These are phyloP conservation scores for Palythoa heliodiscus DNA, from an alignment of 92 coral and sea anemone genomes.

Conservation along the genomic window DNA sequence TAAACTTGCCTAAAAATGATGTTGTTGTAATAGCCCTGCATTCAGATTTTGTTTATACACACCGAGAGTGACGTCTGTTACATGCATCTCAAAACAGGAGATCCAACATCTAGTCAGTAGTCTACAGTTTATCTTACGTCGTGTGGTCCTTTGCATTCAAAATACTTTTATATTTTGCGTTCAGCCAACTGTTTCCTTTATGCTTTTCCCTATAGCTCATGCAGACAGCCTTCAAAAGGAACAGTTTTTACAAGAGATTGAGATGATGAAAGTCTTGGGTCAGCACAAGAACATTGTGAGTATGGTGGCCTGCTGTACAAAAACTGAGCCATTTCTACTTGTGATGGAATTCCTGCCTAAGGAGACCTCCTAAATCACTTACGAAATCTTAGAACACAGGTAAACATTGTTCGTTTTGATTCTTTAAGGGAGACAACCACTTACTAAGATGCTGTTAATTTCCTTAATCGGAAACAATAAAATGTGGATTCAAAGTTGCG, in stretches of 20 bases:
- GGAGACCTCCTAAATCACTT: constrained; percentile 1
- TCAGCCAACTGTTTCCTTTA: neutral
- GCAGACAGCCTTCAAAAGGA: neutral
- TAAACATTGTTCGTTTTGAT: neutral
- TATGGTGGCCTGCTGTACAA: constrained; percentile 3
- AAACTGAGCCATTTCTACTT: neutral
- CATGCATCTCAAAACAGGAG: too few species aligned
- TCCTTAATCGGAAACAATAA: neutral
- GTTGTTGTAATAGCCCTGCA: too few species aligned
- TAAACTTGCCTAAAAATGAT: too few species aligned
- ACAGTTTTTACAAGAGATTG: neutral
- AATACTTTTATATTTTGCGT: too few species aligned
- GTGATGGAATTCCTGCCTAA: neutral
- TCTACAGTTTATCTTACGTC: too few species aligned
- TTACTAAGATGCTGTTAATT: neutral
- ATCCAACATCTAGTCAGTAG: too few species aligned
- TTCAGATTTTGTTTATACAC: too few species aligned
- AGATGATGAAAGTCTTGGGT: neutral
- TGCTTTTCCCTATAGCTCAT: neutral
- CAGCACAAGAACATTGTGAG: neutral
- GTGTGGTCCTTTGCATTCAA: too few species aligned
- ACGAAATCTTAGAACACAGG: neutral
- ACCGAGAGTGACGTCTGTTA: too few species aligned
- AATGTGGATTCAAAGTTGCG: too few species aligned
- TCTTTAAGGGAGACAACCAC: neutral